Evolutionary conservation across 2,113 vertebrate genomes (phyloP), one percentile per base, ranked within the genome.

Genomic region (Pterocles burchelli): DNA sequence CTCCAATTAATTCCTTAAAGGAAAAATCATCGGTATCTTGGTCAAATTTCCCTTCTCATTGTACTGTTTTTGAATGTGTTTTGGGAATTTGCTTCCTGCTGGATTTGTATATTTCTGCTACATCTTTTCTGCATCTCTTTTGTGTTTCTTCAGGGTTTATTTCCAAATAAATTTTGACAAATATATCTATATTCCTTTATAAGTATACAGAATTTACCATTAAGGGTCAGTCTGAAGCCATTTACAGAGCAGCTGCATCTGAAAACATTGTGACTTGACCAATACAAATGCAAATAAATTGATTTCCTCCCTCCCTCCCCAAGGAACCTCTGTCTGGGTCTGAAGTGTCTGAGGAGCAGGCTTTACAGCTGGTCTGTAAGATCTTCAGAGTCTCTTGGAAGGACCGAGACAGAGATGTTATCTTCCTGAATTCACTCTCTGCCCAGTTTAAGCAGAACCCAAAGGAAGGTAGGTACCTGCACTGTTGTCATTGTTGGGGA

Each of bases 311-410:
- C 16, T 10, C 19, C 13, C 8, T 33, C 77, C 34, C 17, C 19
- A 61, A 99, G 99, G 99, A 99, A 85, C 98, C 98, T 48, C 98
- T 98, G 38, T 97, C 98, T 9, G 99, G 98, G 92, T 98, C 98
- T 2, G 99, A 99, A 93, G 98, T 99, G 52, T 99, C 99, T 10
- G 99, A 99, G 97, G 99, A 99, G 43, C 99, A 99, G 96, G 99
- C 99, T 93, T 97, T 99, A 80, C 99, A 99, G 98, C 99, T 99
- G 97, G 98, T 99, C 97, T 99, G 99, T 98, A 99, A 99, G 98
- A 99, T 99, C 97, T 99, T 99, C 90, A 98, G 99, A 38, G 99
- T 99, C 89, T 99, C 99, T 59, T 99, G 99, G 99, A 99, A 99
- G 98, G 99, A 99, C 85, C 98, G 99, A 72, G 99, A 99, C 95